Base-by-base conservation (phyloP, 2,797 vertebrate species). In the Phrynocephalus guinanensis region DNA sequence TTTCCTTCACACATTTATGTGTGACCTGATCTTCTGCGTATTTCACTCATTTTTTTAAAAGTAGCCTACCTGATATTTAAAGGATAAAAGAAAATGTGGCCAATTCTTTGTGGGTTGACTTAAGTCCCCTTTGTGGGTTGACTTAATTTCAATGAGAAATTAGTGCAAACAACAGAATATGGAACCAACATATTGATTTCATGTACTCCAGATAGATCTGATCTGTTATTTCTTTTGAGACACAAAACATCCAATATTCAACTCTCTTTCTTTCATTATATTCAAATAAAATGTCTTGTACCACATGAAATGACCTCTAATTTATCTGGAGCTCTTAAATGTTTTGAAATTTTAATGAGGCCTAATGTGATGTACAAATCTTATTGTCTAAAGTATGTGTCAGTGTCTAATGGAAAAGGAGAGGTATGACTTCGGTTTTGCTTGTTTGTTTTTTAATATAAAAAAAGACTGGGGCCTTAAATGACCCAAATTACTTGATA, bases 331-430 rank as follows among this genome's bases (percentile, higher is more conserved):
- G 70, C 70, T 83, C 68, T 83, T 83, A 72, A 11, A 52, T 33
- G 70, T 84, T 73, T 18, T 84, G 52, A 84, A 84, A 84, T 60
- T 60, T 84, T 84, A 30, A 84, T 85, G 73, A 85, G 50, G 67
- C 24, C 66, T 79, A 86, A 79, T 56, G 63, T 22, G 50, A 16
- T 85, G 26, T 44, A 60, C 83, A 78, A 44, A 83, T 48, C 48
- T 38, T 33, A 26, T 33, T 24, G 50, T 1, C 22, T 73, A 56
- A 73, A 52, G 44, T 38, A 63, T 18, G 71, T 60, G 33, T 26
- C 26, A 84, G 73, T n/a, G 44, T n/a, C 66, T 82, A 70, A 70
- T 84, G 82, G 50, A 84, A 84, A 84, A 73, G 33, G 50, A 73
- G 50, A 84, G 20, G 82, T 13, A 60, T 22, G 28, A 83, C 26